Evolutionary conservation across 2,113 vertebrate species (phyloP), one percentile per base, ranked within the genome.

Genomic region (Corvus cornix): DNA sequence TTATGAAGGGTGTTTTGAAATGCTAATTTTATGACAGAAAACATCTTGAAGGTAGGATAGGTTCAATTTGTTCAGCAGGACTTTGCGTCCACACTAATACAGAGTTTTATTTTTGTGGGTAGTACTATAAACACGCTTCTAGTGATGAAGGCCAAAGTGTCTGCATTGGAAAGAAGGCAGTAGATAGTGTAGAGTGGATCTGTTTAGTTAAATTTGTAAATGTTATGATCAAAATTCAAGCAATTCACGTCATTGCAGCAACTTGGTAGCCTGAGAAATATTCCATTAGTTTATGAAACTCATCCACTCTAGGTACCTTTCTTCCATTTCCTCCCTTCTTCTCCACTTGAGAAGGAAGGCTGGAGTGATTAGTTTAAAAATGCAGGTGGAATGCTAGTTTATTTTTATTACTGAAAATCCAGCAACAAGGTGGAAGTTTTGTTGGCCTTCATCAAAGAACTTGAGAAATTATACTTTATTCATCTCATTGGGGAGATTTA

Each of bases 281-380:
- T 41, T 78, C 23, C 4, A 67, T 84, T 37, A 26, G 9, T 55
- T 85, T 27, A 13, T 44, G 20, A 55, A 93, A 73, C 7, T 13
- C 21, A 28, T 31, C 20, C 2, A 11, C 4, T 63, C 27, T 22
- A 4, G 3, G 11, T 68, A n/a, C 2, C 3, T 3, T 37, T 48
- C 13, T 59, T 75, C 41, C 4, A 1, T 28, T 63, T 14, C 4
- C 4, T 69, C 20, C 6, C 4, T 44, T 27, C 11, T 64, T 64
- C 14, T 77, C 33, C 33, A 51, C 16, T 84, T 82, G 23, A 72
- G 27, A 75, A 68, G 3, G 62, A 62, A 63, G 7, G 9, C 7
- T 89, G 43, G 22, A 62, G 7, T 15, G 20, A 39, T 39, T 48
- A 35, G 11, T 68, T 59, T 35, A 35, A 83, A 92, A 90, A 64